Percentiles rank a stretch among this genome's conserved stretches.
Evolutionary conservation across 1,140 invertebrate genomes (phyloP).

Genomic region (Liolophura sinensis): DNA sequence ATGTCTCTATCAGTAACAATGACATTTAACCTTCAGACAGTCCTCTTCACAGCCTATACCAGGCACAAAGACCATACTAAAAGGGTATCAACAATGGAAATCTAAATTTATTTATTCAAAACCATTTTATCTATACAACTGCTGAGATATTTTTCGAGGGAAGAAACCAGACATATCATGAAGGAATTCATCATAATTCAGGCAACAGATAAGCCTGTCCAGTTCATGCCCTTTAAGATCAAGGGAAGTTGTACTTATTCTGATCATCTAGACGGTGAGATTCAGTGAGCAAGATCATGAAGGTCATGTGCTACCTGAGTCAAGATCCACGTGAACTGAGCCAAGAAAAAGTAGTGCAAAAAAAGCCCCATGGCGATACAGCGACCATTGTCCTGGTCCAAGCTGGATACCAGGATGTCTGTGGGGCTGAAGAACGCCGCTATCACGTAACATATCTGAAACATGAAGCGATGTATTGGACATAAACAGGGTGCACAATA

Average conservation of each 20-base stretch:
- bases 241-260: neutral
- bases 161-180: too few relatives aligned
- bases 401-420: constrained; percentile 35
- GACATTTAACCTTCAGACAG: constrained; percentile 2
- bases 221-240: too few relatives aligned
- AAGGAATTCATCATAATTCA: too few relatives aligned
- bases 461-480: constrained; percentile 2
- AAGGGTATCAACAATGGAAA: too few relatives aligned
- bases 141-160: too few relatives aligned
- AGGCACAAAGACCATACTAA: too few relatives aligned
- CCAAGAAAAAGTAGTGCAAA: constrained; percentile 91
- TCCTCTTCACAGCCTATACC: too few relatives aligned
- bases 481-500: too few relatives aligned
- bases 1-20: neutral
- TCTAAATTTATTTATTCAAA: too few relatives aligned
- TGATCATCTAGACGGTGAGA: neutral
- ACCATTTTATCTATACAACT: too few relatives aligned
- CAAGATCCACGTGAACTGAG: constrained; percentile 93
- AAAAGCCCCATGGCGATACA: constrained; percentile 70
- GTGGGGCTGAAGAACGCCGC: constrained; percentile 47
- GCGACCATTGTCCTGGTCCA: constrained; percentile 40
- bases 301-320: constrained; percentile 33
- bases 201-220: too few relatives aligned
- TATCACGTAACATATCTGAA: constrained; percentile 47
- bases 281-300: neutral